These are phyloP conservation scores for Nemoura dubitans DNA, from an alignment of 2,888 invertebrate genomes.

Conservation along the genomic window DNA sequence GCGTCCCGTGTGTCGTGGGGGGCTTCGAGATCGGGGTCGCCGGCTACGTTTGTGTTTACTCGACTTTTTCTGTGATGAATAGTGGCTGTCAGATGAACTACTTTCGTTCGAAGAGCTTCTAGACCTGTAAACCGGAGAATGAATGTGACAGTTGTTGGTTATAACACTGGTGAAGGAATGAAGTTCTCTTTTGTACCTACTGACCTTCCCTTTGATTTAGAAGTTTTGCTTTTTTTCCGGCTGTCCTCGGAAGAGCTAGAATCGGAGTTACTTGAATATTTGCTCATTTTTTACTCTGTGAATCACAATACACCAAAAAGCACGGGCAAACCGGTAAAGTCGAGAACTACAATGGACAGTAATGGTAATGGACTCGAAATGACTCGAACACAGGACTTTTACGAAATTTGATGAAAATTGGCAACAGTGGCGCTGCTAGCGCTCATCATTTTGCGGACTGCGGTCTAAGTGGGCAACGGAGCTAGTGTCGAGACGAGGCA, in stretches of 20 bases:
- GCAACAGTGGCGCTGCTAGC: not conserved
- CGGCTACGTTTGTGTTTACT: slow-evolving; percentile 45
- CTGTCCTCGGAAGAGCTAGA: slow-evolving; percentile 40
- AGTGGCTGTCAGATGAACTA: slow-evolving; percentile 43
- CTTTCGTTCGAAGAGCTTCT: slow-evolving; percentile 47
- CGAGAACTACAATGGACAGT: no score
- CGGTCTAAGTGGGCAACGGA: not conserved
- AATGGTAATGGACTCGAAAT: no score
- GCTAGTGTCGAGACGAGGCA: not conserved
- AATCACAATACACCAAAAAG: no score
- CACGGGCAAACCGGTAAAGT: no score
- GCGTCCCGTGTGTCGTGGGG: slow-evolving; percentile 33
- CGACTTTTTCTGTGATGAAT: slow-evolving; percentile 48
- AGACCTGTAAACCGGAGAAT: slow-evolving; percentile 43
- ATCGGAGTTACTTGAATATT: slow-evolving; percentile 49
- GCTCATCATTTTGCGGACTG: not conserved
- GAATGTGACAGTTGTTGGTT: not conserved
- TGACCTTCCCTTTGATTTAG: not conserved
- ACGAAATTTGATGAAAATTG: not conserved
- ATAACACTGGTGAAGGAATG: no score
- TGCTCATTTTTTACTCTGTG: slow-evolving; percentile 43
- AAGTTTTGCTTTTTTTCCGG: slow-evolving; percentile 29
- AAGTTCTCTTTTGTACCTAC: not conserved
- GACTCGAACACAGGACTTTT: not conserved
- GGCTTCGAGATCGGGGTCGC: slow-evolving; percentile 48